Evolutionary conservation across 1,140 invertebrate genomes (phyloP).

Genomic region (Phymorhynchus buccinoides): DNA sequence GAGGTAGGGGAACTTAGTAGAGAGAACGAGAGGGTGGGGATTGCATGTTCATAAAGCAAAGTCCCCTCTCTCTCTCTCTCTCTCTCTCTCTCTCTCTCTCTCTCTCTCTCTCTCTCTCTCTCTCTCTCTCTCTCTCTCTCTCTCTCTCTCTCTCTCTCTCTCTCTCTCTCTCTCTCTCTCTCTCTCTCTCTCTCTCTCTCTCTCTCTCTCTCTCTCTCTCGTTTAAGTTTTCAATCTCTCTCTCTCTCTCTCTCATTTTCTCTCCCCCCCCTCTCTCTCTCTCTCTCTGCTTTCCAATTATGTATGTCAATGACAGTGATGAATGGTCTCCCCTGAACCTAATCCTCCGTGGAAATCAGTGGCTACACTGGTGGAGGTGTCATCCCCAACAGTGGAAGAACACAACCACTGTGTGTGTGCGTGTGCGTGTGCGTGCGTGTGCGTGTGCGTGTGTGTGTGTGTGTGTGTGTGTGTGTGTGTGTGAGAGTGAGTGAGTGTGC

Average conservation of each 20-base stretch:
- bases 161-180: slow-evolving; percentile 33
- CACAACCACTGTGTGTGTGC: too few relatives aligned
- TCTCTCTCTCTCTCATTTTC: background rate
- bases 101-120: slow-evolving; percentile 16
- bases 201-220: slow-evolving; percentile 15
- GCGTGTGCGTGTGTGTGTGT: too few relatives aligned
- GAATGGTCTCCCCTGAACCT: background rate
- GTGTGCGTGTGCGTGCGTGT: too few relatives aligned
- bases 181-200: slow-evolving; percentile 33
- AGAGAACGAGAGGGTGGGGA: too few relatives aligned
- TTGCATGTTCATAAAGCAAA: background rate
- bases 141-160: too few relatives aligned
- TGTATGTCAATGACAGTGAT: background rate
- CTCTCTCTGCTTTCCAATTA: slow-evolving; percentile 23
- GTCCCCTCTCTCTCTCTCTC: slow-evolving; percentile 18
- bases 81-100: background rate
- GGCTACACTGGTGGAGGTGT: background rate
- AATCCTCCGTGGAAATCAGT: slow-evolving; percentile 11
- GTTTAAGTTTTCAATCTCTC: too few relatives aligned
- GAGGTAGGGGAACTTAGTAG: too few relatives aligned
- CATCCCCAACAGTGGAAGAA: background rate
- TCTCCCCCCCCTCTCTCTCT: slow-evolving; percentile 42
- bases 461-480: too few relatives aligned
- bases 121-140: slow-evolving; percentile 39
- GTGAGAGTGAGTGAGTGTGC: too few relatives aligned